Conservation (phyloP, 2,113 vertebrate genomes). For the Cebidichthys violaceus region DNA sequence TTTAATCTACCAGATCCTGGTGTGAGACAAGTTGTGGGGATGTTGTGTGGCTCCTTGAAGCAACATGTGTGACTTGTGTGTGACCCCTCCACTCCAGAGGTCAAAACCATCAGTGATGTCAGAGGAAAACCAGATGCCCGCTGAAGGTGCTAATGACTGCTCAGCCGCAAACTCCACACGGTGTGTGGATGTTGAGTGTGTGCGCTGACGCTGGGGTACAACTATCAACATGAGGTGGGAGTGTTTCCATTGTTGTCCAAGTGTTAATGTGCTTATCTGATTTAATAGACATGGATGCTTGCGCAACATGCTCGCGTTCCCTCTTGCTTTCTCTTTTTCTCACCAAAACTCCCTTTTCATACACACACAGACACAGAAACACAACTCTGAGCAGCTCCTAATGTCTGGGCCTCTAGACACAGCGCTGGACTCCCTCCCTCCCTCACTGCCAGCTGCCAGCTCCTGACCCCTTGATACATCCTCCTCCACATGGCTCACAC, state of each 20-base stretch:
- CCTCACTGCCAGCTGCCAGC: constrained; percentile 65
- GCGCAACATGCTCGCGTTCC: background rate
- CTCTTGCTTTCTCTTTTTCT: constrained; percentile 12
- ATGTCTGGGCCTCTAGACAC: constrained; percentile 55
- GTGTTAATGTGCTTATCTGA: constrained; percentile 65
- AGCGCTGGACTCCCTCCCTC: constrained; percentile 61
- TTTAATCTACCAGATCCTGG: background rate
- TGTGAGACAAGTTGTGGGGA: constrained; percentile 9
- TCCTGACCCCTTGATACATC: constrained; percentile 71
- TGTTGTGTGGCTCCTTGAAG: constrained; percentile 28
- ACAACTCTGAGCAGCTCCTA: constrained; percentile 46
- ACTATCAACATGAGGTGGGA: constrained; percentile 35
- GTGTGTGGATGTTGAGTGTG: constrained; percentile 22
- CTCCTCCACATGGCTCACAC: constrained; percentile 75
- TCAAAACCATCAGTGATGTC: constrained; percentile 74
- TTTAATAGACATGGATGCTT: constrained; percentile 55
- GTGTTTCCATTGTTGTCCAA: constrained; percentile 48
- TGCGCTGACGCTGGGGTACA: constrained; percentile 18
- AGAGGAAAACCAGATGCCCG: constrained; percentile 72
- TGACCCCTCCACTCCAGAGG: constrained; percentile 57
- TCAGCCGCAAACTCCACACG: constrained; percentile 46
- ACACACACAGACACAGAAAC: constrained; percentile 17
- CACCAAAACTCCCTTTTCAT: constrained; percentile 12
- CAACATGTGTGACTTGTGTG: constrained; percentile 30
- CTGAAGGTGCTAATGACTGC: constrained; percentile 72